These are phyloP conservation scores for Helicorthomorpha holstii DNA, from an alignment of 1,140 invertebrate genomes.

Conservation along the genomic window DNA sequence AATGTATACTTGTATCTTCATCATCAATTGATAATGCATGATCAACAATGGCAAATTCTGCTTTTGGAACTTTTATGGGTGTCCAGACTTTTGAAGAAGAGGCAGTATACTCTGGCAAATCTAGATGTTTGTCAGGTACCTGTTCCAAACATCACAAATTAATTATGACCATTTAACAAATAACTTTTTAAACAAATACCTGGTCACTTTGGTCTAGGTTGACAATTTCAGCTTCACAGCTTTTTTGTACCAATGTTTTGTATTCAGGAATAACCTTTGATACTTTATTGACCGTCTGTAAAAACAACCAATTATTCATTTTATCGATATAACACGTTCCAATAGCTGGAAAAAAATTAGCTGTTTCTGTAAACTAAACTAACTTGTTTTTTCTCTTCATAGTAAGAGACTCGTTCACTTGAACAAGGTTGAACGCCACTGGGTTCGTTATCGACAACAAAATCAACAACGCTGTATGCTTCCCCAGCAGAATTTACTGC, in stretches of 20 bases:
- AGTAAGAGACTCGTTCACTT: slow-evolving; percentile 8
- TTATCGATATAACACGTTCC: neutral
- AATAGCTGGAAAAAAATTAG: slow-evolving; percentile 3
- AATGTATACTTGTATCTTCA: neutral
- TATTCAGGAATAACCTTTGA: neutral
- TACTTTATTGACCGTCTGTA: neutral
- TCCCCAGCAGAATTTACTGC: slow-evolving; percentile 55
- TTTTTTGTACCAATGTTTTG: neutral
- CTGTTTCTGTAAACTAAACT: too few relatives aligned
- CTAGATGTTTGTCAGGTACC: slow-evolving; percentile 8
- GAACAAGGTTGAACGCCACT: neutral
- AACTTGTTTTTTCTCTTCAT: slow-evolving; percentile 14
- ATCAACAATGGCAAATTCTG: neutral
- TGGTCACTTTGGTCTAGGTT: too few relatives aligned
- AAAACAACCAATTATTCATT: neutral
- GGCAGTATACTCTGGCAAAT: neutral
- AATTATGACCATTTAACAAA: too few relatives aligned
- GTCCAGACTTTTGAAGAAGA: slow-evolving; percentile 3
- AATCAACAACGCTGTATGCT: slow-evolving; percentile 55
- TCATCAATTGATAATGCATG: slow-evolving; percentile 3
- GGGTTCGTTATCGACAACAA: slow-evolving; percentile 45
- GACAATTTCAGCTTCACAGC: neutral
- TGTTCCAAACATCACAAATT: too few relatives aligned
- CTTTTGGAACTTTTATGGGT: neutral
- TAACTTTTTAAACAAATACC: too few relatives aligned